These are phyloP conservation scores for Fistularia tabacaria DNA, from an alignment of 2,797 vertebrate species.

Conservation along the genomic window DNA sequence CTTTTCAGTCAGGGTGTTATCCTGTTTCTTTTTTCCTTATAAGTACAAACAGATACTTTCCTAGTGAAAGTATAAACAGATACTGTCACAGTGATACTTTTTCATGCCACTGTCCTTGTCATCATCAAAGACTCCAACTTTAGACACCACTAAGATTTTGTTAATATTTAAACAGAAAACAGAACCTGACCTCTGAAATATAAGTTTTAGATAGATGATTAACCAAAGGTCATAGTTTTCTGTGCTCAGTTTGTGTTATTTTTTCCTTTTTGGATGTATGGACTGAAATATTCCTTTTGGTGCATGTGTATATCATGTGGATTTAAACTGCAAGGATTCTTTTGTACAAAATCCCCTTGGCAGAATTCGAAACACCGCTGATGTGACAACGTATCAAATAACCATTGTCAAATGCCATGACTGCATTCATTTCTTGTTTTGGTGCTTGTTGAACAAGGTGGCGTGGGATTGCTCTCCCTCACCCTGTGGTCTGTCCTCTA, in stretches of 20 bases:
- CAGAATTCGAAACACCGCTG: conserved; percentile 52
- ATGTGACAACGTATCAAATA: conserved; percentile 68
- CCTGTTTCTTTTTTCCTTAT: too few species aligned
- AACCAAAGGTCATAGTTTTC: conserved; percentile 51
- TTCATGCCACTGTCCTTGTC: conserved; percentile 39
- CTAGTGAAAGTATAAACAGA: background rate
- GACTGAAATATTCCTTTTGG: conserved; percentile 24
- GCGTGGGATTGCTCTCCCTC: conserved; percentile 69
- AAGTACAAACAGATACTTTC: too few species aligned
- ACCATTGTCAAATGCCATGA: conserved; percentile 60
- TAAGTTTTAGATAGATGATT: conserved; percentile 61
- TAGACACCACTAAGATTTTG: conserved; percentile 72
- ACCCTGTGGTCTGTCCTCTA: conserved; percentile 69
- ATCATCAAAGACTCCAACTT: conserved; percentile 65
- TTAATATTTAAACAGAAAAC: conserved; percentile 79
- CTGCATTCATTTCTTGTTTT: conserved; percentile 60
- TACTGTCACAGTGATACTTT: background rate
- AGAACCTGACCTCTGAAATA: conserved; percentile 65
- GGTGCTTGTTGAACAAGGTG: conserved; percentile 73
- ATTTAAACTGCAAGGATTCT: conserved; percentile 43
- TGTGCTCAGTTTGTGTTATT: conserved; percentile 3
- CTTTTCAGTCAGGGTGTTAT: too few species aligned
- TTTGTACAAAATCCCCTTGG: conserved; percentile 49
- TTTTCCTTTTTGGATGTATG: background rate
- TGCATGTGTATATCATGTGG: conserved; percentile 3